These are phyloP conservation scores for Poeciliopsis presidionis DNA, from an alignment of 2,797 vertebrate genomes.

Conservation along the genomic window DNA sequence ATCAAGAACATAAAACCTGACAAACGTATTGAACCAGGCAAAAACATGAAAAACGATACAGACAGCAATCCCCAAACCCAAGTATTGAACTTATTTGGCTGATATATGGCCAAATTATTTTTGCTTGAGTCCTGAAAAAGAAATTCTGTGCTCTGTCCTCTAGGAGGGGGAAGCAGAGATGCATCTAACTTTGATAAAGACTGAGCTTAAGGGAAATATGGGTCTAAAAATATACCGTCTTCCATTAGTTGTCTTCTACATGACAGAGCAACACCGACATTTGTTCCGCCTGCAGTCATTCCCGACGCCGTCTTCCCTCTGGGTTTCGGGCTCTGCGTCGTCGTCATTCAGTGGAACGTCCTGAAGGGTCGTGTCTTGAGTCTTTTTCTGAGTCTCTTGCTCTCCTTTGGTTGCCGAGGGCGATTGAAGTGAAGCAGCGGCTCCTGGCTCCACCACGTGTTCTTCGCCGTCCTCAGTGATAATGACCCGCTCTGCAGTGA, in stretches of 20 bases:
- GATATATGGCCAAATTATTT: not conserved
- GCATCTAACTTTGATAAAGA: not conserved
- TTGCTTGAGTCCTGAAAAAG: constrained; percentile 13
- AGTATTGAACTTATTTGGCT: not conserved
- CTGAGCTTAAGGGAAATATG: not conserved
- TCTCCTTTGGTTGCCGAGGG: constrained; percentile 1
- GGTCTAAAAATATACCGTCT: constrained; percentile 5
- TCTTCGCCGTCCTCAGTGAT: constrained; percentile 76
- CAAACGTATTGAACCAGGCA: not conserved
- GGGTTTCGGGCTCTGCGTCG: constrained; percentile 23
- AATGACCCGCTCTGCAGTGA: constrained; percentile 75
- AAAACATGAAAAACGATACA: not conserved
- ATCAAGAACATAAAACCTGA: not conserved
- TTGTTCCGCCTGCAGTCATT: constrained; percentile 60
- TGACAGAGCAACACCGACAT: constrained; percentile 79
- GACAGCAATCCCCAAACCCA: constrained; percentile 2
- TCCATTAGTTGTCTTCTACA: constrained; percentile 60
- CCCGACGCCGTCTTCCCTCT: constrained; percentile 10
- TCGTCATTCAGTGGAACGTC: constrained; percentile 56
- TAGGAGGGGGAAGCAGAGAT: constrained; percentile 60
- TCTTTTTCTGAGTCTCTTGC: constrained; percentile 16
- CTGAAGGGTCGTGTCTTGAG: constrained; percentile 35
- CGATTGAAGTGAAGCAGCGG: constrained; percentile 1
- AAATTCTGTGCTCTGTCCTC: constrained; percentile 47
- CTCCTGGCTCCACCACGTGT: constrained; percentile 28